Base-by-base conservation (phyloP, 2,888 invertebrate species). In the Balanococcus diminutus region DNA sequence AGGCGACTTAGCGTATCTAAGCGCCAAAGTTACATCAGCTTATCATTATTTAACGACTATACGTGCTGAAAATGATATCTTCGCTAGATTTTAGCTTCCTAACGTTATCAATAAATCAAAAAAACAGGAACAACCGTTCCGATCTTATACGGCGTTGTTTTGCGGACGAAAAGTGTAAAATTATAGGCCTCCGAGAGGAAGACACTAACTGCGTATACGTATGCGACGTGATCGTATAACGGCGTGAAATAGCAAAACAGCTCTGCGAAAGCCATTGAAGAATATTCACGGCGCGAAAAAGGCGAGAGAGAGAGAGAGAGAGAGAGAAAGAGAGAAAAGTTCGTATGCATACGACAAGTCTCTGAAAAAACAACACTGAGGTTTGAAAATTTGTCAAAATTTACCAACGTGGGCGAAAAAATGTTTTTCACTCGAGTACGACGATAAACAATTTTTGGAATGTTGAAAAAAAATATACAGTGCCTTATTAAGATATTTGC, bases 41-140 rank as follows among this genome's bases (percentile, higher is more conserved):
- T 67, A 67, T 67, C 67, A 67, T 67, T 67, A 67, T 67, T 67
- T 67, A 67, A 67, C 67, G 67, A 67, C 28, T 67, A 25, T 67
- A 67, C 67, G 67, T 67, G 67, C 67, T 67, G 67, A 67, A 67
- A 67, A 67, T 67, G 28, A 67, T 67, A 67, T 67, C 67, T 67
- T 67, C 67, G 67, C 28, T 31, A 28, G 31, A 67, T 67, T 25
- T 67, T 16, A 67, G 67, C 67, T 67, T 67, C 67, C 28, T 67
- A 67, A 67, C 67, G 67, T 67, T 67, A 67, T 67, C 67, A 67
- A 67, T 67, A 67, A 67, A 67, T 67, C 67, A 67, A 67, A 67
- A 67, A 67, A 67, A 67, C 67, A 67, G 28, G 28, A 67, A 67
- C 67, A 28, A 67, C 67, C 14, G 28, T 67, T 67, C 31, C 28